Conservation (phyloP, 2,888 invertebrate species). For the Cyaniris semiargus region DNA sequence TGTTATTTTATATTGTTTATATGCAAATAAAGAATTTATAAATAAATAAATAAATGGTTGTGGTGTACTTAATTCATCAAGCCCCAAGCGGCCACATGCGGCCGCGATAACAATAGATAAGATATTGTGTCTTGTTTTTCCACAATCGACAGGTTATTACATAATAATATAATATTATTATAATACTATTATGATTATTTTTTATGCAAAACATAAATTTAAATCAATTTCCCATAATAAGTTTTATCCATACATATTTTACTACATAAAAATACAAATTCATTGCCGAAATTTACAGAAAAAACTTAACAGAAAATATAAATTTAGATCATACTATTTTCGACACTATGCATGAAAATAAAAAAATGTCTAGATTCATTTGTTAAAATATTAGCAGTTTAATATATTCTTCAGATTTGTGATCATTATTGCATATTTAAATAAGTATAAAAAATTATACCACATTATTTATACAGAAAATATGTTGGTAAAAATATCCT, state of each 20-base stretch:
- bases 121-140: too few relatives aligned
- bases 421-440: not conserved
- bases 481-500: not conserved
- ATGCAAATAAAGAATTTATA: too few relatives aligned
- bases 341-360: not conserved
- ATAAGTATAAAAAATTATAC: not conserved
- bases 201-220: not conserved
- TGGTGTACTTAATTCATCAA: not conserved
- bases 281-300: not conserved
- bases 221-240: not conserved
- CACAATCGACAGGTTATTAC: too few relatives aligned
- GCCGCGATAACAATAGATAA: too few relatives aligned
- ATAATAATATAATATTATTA: not conserved
- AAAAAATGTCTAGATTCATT: not conserved
- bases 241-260: not conserved
- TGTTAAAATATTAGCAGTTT: not conserved
- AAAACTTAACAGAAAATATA: not conserved
- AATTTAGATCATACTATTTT: not conserved
- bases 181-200: too few relatives aligned
- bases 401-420: not conserved
- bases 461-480: not conserved
- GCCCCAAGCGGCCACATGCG: too few relatives aligned
- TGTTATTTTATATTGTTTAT: too few relatives aligned
- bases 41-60: too few relatives aligned
- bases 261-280: not conserved